Evolutionary conservation across 2,113 vertebrate genomes (phyloP).

Genomic region (Felis chaus): DNA sequence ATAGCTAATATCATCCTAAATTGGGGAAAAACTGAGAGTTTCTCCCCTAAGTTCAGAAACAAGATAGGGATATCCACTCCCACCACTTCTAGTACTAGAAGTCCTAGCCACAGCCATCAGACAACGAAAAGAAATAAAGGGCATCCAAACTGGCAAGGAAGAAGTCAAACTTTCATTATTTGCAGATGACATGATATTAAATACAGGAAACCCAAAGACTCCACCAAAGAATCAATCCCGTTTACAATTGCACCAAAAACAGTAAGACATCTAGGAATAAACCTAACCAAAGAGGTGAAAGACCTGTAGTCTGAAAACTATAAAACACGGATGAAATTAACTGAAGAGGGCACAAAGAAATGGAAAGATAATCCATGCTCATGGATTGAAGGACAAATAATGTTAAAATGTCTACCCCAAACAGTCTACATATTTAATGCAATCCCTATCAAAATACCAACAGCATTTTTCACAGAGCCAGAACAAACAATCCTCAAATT

Average conservation of each 20-base stretch:
- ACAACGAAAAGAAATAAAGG: neutral
- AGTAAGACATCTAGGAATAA: neutral
- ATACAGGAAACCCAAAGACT: neutral
- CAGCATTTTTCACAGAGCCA: neutral
- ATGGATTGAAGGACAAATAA: neutral
- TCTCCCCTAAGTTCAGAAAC: neutral
- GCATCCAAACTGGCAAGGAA: neutral
- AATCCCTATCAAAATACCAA: neutral
- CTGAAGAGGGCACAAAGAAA: neutral
- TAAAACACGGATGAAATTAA: neutral
- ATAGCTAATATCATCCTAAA: neutral
- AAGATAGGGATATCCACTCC: neutral
- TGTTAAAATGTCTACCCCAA: neutral
- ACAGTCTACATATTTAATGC: neutral
- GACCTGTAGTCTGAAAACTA: neutral
- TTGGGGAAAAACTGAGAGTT: too few relatives aligned
- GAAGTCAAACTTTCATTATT: neutral
- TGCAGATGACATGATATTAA: neutral
- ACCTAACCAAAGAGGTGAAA: neutral
- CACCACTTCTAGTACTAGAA: neutral
- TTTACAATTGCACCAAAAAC: neutral
- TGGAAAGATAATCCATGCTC: neutral
- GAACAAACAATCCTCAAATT: neutral
- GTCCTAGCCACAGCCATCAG: neutral
- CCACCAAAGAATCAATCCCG: neutral